phyloP scores from a whole-genome alignment of 2,797 vertebrate genomes.

The Tragelaphus eurycerus region DNA sequence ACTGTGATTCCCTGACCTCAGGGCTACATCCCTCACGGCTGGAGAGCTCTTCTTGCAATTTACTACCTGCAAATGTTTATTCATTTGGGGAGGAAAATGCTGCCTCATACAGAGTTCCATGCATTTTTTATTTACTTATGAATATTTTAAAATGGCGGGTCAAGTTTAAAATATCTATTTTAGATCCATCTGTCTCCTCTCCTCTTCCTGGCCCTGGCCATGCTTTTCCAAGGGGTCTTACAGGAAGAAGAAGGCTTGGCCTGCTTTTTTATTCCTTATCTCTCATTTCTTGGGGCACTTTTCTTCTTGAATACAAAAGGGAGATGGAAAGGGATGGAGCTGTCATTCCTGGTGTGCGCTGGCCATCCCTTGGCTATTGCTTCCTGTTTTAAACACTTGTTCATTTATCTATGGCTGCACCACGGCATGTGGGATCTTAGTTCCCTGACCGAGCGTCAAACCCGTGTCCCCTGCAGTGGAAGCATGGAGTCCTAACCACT shows the following conservation, averaged over 20 bases:
- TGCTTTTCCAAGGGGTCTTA: not conserved
- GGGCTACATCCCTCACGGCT: not conserved
- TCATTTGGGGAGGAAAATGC: not conserved
- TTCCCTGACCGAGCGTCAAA: not conserved
- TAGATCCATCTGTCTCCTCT: not conserved
- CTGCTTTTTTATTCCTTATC: not conserved
- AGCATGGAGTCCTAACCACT: not conserved
- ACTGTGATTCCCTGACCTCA: not conserved
- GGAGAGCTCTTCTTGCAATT: not conserved
- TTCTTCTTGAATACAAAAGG: not conserved
- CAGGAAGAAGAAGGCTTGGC: not conserved
- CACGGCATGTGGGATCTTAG: not conserved
- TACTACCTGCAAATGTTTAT: not conserved
- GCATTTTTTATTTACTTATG: not conserved
- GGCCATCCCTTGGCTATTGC: not conserved
- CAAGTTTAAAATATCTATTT: not conserved
- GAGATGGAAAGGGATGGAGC: not conserved
- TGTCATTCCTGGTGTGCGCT: not conserved
- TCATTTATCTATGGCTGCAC: not conserved
- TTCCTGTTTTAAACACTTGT: not conserved
- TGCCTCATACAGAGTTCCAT: not conserved
- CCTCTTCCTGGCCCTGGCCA: not conserved
- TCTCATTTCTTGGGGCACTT: rapidly evolving
- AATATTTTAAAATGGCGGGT: not conserved
- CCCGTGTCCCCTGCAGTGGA: not conserved